Base-by-base conservation (phyloP, 2,888 invertebrate genomes). In the Athripsodes cinereus region DNA sequence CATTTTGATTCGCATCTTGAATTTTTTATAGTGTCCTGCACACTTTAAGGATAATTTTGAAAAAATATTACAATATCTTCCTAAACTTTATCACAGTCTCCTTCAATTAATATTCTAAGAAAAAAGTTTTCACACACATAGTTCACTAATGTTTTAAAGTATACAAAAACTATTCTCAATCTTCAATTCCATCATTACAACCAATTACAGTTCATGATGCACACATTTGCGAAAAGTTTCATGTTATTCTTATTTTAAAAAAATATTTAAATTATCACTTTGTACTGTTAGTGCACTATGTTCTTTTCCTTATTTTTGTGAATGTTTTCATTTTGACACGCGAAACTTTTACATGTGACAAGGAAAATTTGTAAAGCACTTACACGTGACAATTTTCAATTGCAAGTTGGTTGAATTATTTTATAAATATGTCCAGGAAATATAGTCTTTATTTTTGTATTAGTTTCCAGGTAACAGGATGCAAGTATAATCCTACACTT, bases 1-100 rank as follows among this genome's bases (percentile, higher is more conserved):
- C 92, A 92, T 93, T 87, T 93, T 93, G 84, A 92, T 93, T 91
- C 93, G 90, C 93, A 93, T 93, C 85, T 87, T 92, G 57, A 61
- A 62, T 62, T 59, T 65, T 62, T 53, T 62, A 52, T 63, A 64
- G 64, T 63, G 67, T 34, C 48, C 49, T 11, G 49, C 65, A 55
- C 40, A 40, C 40, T 40, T 40, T 40, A 40, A 2, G 5, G 13
- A 13, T 8, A n/a, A 13, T 40, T 40, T 13, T 8, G 16, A 40
- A 31, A 40, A 40, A 40, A 40, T n/a, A 40, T 13, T n/a, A 8
- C 11, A 31, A 31, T 8, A 26, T 26, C 10, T 26, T 6, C 3
- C 40, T 5, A 8, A 40, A 40, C 8, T 40, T 2, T 40, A 40
- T 40, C 40, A 40, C 40, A 40, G 40, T 40, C 16, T 16, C 40